These are phyloP conservation scores for Neodon shergylaensis DNA, from an alignment of 2,113 vertebrate genomes.

Conservation along the genomic window DNA sequence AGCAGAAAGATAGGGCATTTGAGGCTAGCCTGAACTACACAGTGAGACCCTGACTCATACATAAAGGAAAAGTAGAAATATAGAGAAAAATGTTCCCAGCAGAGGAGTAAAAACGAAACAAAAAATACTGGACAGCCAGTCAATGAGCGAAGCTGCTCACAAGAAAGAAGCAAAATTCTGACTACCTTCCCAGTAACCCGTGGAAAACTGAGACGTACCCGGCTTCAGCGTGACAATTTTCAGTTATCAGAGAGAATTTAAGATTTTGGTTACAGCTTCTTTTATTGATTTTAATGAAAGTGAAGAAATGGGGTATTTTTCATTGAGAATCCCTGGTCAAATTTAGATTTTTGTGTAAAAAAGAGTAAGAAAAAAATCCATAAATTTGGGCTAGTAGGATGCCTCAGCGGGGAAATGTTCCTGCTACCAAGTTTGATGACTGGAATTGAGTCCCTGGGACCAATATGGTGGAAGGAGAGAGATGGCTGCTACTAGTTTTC, in stretches of 20 bases:
- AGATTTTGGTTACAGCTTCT: background rate
- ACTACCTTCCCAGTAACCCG: background rate
- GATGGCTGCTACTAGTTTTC: background rate
- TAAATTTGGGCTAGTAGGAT: background rate
- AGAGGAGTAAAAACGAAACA: background rate
- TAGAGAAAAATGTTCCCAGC: background rate
- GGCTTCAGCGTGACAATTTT: background rate
- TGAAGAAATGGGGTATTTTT: background rate
- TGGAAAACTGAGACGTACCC: background rate
- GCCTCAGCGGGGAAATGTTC: background rate
- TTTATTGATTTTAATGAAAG: background rate
- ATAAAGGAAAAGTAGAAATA: background rate
- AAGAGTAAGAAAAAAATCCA: background rate
- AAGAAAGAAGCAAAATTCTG: background rate
- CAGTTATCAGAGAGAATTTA: background rate
- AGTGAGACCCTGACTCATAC: background rate
- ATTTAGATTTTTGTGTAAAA: background rate
- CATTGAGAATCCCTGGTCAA: background rate
- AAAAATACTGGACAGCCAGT: background rate
- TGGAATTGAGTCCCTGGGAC: too few relatives aligned
- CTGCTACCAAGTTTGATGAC: background rate
- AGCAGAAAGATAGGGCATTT: background rate
- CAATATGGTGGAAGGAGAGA: background rate
- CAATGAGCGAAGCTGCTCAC: background rate
- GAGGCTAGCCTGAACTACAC: background rate